Evolutionary conservation across 2,797 vertebrate genomes (phyloP), one percentile per base, ranked within the genome.

Genomic region (Alectoris magna): DNA sequence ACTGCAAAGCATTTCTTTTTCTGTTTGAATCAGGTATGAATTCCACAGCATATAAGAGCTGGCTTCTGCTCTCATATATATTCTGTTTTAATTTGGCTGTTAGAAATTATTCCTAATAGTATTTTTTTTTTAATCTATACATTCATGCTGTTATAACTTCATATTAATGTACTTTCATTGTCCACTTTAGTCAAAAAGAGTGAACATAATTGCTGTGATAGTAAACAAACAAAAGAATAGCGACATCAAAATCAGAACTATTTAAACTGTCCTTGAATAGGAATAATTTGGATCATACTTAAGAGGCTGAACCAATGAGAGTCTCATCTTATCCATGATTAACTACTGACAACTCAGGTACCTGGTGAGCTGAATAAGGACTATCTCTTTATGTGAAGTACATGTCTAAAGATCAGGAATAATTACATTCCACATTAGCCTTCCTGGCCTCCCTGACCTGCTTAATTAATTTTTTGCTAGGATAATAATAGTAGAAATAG

Each of bases 391-490:
- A 97, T 97, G 97, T 94, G 97, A 97, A 97, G 93, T 96, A 97
- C 96, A 96, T 95, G 97, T 97, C 97, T 97, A 97, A 97, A 97
- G 97, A 98, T 97, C 97, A 97, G 97, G 95, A 97, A 97, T 98
- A 98, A 98, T 98, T 98, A 97, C 97, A 94, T 97, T 97, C 84
- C 95, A 97, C 97, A 98, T 98, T 98, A 98, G 97, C 97, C 97
- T 98, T 94, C 96, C 69, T 94, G 96, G 94, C 97, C 98, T 96
- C 76, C 78, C 92, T 97, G 97, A 97, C 98, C 97, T 97, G 97
- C 95, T 98, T 98, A 98, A 98, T 98, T 98, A 98, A 98, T 98
- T 98, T 98, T 98, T 98, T 98, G 97, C 98, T 95, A 89, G 97
- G 90, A 98, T 98, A 97, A 98, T 98, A 98, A 98, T 98, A 98